Evolutionary conservation across 2,113 vertebrate species (phyloP).

Genomic region (Erythrolamprus reginae): DNA sequence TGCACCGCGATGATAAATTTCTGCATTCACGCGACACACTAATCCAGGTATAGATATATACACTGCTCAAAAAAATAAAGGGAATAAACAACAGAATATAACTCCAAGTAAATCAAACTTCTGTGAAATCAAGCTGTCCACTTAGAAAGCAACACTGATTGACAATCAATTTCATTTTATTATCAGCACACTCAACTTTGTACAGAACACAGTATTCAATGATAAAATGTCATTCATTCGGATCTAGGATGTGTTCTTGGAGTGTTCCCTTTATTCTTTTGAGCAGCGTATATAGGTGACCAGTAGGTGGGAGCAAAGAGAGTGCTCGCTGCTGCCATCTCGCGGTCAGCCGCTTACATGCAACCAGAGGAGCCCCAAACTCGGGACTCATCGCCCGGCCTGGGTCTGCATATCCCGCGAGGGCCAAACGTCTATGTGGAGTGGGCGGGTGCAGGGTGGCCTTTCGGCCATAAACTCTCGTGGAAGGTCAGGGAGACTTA

Average conservation of each 20-base stretch:
- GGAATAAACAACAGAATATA: no score
- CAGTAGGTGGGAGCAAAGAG: neutral
- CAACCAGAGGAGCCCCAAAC: neutral
- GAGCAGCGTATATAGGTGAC: neutral
- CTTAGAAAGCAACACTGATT: no score
- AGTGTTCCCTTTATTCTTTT: no score
- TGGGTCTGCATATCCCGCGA: neutral
- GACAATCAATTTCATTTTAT: no score
- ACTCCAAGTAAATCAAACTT: no score
- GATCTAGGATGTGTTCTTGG: no score
- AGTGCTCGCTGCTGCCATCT: neutral
- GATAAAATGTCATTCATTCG: no score
- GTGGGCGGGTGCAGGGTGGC: neutral
- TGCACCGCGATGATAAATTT: neutral
- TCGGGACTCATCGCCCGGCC: neutral
- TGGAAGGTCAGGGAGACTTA: neutral
- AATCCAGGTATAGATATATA: neutral
- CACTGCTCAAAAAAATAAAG: no score
- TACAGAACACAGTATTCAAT: no score
- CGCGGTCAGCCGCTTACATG: neutral
- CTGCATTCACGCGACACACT: neutral
- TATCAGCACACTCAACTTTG: no score
- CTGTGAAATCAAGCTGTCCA: no score
- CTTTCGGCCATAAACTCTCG: neutral
- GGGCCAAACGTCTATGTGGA: neutral